Evolutionary conservation across 2,888 invertebrate species (phyloP).

Genomic region (Agonopterix heracliana): DNA sequence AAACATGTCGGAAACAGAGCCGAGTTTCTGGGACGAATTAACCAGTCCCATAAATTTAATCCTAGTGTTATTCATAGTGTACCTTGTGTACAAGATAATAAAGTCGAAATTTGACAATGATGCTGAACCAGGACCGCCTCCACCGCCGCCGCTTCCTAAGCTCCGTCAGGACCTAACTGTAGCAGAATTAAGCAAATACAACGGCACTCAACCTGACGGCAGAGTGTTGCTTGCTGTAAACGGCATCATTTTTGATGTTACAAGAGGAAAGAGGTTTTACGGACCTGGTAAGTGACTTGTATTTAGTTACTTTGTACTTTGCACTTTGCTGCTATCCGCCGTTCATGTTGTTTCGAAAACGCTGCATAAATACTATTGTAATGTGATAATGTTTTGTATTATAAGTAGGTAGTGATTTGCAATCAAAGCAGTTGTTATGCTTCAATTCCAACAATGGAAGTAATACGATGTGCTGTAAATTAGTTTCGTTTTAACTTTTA

Average conservation of each 20-base stretch:
- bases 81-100: conserved; percentile 79
- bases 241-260: conserved; percentile 95
- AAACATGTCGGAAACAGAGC: conserved; percentile 15
- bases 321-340: not conserved
- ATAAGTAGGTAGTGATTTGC: too few species aligned
- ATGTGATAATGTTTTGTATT: too few species aligned
- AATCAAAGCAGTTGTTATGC: too few species aligned
- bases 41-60: conserved; percentile 61
- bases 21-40: conserved; percentile 61
- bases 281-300: conserved; percentile 85
- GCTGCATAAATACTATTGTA: too few species aligned
- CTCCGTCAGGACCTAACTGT: conserved; percentile 92
- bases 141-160: conserved; percentile 81
- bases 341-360: not conserved
- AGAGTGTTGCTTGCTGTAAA: conserved; percentile 94
- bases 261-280: conserved; percentile 92
- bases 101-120: conserved; percentile 62
- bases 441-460: too few species aligned
- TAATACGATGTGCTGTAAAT: too few species aligned
- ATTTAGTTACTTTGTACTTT: conserved; percentile 5
- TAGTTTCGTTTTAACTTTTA: too few species aligned
- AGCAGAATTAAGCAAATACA: conserved; percentile 88
- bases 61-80: conserved; percentile 54
- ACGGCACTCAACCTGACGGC: conserved; percentile 90
- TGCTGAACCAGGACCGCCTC: conserved; percentile 33